Evolutionary conservation across 2,113 vertebrate species (phyloP).

Genomic region (Oophaga pumilio): DNA sequence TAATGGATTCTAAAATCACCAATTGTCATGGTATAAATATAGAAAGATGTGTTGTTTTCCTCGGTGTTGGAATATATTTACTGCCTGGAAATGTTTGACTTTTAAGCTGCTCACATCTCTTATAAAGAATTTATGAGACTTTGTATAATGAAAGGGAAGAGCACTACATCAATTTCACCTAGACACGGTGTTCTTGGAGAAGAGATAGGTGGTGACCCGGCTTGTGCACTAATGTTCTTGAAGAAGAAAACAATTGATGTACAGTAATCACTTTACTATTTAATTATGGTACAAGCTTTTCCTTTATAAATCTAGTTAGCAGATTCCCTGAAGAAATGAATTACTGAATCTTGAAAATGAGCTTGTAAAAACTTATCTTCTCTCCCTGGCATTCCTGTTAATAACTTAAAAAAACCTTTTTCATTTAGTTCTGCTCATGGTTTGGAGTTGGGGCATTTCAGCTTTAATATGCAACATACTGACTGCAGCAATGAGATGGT

Average conservation of each 20-base stretch:
- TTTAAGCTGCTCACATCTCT: neutral
- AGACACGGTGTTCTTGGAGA: neutral
- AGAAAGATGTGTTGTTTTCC: neutral
- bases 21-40: neutral
- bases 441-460: neutral
- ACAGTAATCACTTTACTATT: conserved; percentile 8
- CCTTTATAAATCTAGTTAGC: neutral
- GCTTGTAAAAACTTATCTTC: neutral
- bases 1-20: neutral
- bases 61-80: neutral
- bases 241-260: neutral
- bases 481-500: neutral
- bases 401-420: neutral
- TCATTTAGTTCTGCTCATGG: neutral
- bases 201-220: neutral
- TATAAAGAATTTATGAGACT: neutral
- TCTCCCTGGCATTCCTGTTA: neutral
- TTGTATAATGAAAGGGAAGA: neutral
- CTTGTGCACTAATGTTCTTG: neutral
- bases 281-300: neutral
- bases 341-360: neutral
- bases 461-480: neutral
- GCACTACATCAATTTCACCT: neutral
- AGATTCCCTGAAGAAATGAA: neutral
- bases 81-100: neutral